Evolutionary conservation across 64 coral and sea anemone genomes (phyloP).

Genomic region (Montipora sp.): DNA sequence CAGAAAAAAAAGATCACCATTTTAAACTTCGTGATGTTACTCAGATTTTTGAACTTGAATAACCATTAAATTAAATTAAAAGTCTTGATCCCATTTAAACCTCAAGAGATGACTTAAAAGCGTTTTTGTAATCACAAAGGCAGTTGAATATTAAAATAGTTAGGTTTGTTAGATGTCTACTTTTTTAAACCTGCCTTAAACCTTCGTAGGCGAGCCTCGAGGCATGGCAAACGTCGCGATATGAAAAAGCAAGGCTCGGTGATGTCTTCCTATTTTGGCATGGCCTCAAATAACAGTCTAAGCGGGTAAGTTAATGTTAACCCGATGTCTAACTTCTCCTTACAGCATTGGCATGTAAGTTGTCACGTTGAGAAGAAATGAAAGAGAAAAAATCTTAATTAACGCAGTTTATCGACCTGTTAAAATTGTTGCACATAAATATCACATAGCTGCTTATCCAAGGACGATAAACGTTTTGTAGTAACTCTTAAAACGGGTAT

Average conservation of each 20-base stretch:
- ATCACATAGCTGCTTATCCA: too few relatives aligned
- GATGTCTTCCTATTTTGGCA: slow-evolving; percentile 38
- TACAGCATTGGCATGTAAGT: neutral
- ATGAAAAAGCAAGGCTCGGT: slow-evolving; percentile 49
- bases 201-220: neutral
- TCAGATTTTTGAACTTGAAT: too few relatives aligned
- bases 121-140: neutral
- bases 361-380: neutral
- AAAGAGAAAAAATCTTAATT: neutral
- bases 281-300: slow-evolving; percentile 6
- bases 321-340: neutral
- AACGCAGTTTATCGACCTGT: neutral
- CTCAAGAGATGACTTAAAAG: too few relatives aligned
- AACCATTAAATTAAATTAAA: too few relatives aligned
- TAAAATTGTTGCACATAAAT: neutral
- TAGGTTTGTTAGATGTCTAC: neutral
- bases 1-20: too few relatives aligned
- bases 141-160: neutral
- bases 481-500: too few relatives aligned
- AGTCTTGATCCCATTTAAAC: too few relatives aligned
- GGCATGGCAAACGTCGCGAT: slow-evolving; percentile 29
- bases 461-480: too few relatives aligned
- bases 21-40: too few relatives aligned
- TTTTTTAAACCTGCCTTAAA: neutral
- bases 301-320: neutral